Evolutionary conservation across 2,888 invertebrate species (phyloP), one percentile per base, ranked within the genome.

Genomic region (Rhingia campestris): DNA sequence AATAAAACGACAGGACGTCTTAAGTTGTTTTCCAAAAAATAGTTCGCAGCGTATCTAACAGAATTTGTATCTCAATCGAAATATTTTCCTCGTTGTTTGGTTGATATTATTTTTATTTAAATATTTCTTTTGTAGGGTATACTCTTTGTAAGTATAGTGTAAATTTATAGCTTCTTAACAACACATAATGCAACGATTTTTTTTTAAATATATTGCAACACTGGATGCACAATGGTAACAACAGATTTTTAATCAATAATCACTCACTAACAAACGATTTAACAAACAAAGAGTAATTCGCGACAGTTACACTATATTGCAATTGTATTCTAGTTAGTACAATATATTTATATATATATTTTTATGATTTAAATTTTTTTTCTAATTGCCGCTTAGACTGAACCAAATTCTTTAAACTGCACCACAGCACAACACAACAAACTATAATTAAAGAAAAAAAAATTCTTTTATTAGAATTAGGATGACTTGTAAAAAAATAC

Each of bases 191-290:
- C 14, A 47, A 37, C 22, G 12, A 32, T 37, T 14, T 12, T 12
- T 12, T 45, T 5, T 10, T 12, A 35, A 59, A n/a, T 43, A 49
- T 64, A 66, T 67, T 75, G 63, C 63, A 81, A 58, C 63, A 74
- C 61, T 74, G 66, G 63, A 54, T 47, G 22, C 69, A 54, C 59
- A 32, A 53, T 51, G 59, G 54, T 45, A 54, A 63, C 56, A 49
- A 64, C 70, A 64, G 67, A 39, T 45, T 22, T 66, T 79, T 80
- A 74, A 84, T 80, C 82, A 84, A 76, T 79, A 73, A 74, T 79
- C 80, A 74, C 84, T 70, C 64, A 63, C 64, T 59, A 14, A 54
- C 41, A 77, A 59, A 73, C 69, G 63, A 63, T 67, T 67, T 22
- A 22, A 22, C 22, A 22, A 22, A 22, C 22, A 22, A 43, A 72